phyloP scores from a whole-genome alignment of 2,113 vertebrate genomes.

The Micronycteris hirsuta region DNA sequence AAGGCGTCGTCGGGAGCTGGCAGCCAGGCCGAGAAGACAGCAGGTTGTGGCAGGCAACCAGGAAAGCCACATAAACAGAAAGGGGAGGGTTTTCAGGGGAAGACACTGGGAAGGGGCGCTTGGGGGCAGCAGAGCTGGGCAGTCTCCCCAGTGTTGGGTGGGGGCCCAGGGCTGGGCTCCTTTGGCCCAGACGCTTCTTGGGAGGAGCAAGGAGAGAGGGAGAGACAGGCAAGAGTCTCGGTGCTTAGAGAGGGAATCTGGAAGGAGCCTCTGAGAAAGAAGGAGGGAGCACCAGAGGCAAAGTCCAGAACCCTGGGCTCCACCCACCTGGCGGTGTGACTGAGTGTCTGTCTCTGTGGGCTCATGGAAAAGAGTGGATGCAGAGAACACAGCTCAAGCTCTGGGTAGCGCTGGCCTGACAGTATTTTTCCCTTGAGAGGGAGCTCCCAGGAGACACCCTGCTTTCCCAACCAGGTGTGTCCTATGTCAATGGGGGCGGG shows the following conservation, averaged over 20 bases:
- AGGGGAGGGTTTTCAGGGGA: not conserved
- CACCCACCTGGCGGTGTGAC: rapidly evolving
- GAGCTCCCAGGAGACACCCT: not conserved
- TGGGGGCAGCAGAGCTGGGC: not conserved
- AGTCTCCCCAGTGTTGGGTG: not conserved
- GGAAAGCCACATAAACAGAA: not conserved
- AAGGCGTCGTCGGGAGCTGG: not conserved
- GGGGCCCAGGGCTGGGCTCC: not conserved
- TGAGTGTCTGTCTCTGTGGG: not conserved
- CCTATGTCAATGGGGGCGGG: rapidly evolving
- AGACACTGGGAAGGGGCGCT: not conserved
- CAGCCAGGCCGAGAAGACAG: not conserved
- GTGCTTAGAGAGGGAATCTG: not conserved
- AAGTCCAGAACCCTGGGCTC: not conserved
- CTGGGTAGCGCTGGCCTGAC: not conserved
- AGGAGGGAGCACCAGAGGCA: not conserved
- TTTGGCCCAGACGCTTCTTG: not conserved
- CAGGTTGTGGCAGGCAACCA: not conserved
- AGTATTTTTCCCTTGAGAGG: not conserved
- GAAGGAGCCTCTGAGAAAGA: too few relatives aligned
- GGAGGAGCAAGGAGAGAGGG: not conserved
- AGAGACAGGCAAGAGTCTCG: not conserved
- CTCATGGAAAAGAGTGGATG: not conserved
- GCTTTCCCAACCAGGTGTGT: not conserved
- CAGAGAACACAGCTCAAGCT: not conserved